Evolutionary conservation across 2,113 vertebrate species (phyloP).

Genomic region (Casuarius casuarius): DNA sequence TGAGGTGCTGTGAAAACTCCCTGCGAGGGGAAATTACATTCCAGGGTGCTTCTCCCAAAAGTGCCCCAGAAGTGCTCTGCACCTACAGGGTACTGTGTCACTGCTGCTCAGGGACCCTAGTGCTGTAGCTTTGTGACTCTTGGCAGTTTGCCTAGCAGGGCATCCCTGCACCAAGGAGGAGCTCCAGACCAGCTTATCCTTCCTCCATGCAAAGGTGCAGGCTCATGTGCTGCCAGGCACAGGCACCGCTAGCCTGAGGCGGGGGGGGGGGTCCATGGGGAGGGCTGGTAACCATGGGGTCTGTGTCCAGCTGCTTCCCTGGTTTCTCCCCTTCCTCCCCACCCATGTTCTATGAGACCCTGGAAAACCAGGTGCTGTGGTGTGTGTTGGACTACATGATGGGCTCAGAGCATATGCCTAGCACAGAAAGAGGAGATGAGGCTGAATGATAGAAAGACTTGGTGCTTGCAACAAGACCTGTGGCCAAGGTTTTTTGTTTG

Average conservation of each 20-base stretch:
- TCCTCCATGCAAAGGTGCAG: background rate
- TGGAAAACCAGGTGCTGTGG: background rate
- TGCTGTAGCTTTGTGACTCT: rapidly evolving
- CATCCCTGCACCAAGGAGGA: background rate
- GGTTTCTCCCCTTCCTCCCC: background rate
- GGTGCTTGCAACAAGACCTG: background rate
- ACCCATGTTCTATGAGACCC: background rate
- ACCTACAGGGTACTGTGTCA: background rate
- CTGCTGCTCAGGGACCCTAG: background rate
- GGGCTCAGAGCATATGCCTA: background rate
- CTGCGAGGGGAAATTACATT: background rate
- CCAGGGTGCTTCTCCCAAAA: background rate
- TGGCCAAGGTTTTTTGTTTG: background rate
- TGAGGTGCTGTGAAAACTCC: background rate
- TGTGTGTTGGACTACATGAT: background rate
- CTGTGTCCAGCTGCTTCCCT: background rate
- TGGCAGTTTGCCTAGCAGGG: background rate
- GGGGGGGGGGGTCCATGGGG: background rate
- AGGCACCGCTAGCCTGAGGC: background rate
- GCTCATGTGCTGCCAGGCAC: background rate
- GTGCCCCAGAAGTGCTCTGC: background rate
- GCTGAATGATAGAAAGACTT: background rate
- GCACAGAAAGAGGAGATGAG: background rate
- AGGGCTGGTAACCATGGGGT: rapidly evolving
- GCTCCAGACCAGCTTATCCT: background rate